These are phyloP conservation scores for Craterocephalus amniculus DNA, from an alignment of 2,797 vertebrate genomes.

Conservation along the genomic window DNA sequence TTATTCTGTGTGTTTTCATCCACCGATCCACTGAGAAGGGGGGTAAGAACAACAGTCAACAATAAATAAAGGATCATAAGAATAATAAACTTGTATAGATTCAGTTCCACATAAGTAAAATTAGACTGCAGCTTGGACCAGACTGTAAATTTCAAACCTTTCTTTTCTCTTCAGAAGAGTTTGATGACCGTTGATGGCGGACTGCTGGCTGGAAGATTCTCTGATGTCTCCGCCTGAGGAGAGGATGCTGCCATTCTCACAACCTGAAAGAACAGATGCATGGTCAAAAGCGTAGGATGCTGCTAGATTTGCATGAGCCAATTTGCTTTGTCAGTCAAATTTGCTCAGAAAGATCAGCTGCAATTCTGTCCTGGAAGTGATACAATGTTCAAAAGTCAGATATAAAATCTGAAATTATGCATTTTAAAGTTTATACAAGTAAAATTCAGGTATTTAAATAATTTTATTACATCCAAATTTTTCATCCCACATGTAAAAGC, in stretches of 20 bases:
- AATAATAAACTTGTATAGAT: neutral
- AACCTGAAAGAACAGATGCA: slow-evolving; percentile 46
- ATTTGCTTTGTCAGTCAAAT: neutral
- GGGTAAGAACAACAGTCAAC: neutral
- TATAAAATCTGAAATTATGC: neutral
- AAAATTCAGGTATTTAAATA: neutral
- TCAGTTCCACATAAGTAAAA: neutral
- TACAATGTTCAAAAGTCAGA: neutral
- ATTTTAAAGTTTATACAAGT: neutral
- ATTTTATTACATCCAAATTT: neutral
- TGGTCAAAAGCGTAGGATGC: neutral
- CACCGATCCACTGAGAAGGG: slow-evolving; percentile 81
- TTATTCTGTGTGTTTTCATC: slow-evolving; percentile 89
- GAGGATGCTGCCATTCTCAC: slow-evolving; percentile 67
- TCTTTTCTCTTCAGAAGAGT: slow-evolving; percentile 74
- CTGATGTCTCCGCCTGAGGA: slow-evolving; percentile 71
- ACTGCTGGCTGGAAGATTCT: slow-evolving; percentile 87
- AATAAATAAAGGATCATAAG: neutral
- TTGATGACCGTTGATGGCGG: slow-evolving; percentile 90
- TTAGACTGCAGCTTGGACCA: neutral
- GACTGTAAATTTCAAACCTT: slow-evolving; percentile 58
- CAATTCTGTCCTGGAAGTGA: neutral
- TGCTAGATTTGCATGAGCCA: neutral
- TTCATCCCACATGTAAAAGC: neutral
- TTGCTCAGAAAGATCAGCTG: neutral